Percentiles rank a stretch among this genome's conserved stretches.
Evolutionary conservation across 2,797 vertebrate genomes (phyloP).

Genomic region (Macropus fuliginosus): DNA sequence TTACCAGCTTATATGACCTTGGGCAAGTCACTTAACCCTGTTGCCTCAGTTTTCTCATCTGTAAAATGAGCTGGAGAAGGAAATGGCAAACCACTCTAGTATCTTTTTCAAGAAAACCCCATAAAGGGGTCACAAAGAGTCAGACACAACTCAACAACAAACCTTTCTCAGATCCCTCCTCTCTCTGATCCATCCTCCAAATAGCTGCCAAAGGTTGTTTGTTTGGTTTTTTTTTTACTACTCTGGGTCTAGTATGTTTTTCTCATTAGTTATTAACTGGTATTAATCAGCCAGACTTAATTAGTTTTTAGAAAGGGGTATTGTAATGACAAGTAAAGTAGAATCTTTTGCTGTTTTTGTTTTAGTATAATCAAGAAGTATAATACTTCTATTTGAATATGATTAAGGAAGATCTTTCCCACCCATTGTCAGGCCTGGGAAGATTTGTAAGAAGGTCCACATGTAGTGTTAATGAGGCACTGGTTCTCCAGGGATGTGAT

Average conservation of each 20-base stretch:
- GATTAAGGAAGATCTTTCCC: no score
- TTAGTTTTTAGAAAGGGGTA: neutral
- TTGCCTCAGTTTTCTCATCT: neutral
- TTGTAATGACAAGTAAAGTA: no score
- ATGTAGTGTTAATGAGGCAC: no score
- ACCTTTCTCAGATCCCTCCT: neutral
- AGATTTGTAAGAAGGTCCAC: no score
- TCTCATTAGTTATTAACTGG: neutral
- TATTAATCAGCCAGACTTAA: neutral
- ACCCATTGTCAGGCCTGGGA: no score
- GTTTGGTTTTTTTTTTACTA: neutral
- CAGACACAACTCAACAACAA: neutral
- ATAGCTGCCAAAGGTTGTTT: neutral
- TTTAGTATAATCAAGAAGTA: no score
- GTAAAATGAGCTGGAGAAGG: neutral
- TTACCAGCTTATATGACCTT: neutral
- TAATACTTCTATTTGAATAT: no score
- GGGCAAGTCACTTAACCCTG: neutral
- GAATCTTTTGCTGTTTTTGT: no score
- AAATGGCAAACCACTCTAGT: neutral
- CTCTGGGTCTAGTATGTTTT: neutral
- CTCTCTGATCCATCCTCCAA: neutral
- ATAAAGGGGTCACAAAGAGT: neutral
- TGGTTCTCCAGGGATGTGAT: no score
- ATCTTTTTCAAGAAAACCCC: neutral